Evolutionary conservation across 2,113 vertebrate genomes (phyloP).

Genomic region (Peromyscus leucopus): DNA sequence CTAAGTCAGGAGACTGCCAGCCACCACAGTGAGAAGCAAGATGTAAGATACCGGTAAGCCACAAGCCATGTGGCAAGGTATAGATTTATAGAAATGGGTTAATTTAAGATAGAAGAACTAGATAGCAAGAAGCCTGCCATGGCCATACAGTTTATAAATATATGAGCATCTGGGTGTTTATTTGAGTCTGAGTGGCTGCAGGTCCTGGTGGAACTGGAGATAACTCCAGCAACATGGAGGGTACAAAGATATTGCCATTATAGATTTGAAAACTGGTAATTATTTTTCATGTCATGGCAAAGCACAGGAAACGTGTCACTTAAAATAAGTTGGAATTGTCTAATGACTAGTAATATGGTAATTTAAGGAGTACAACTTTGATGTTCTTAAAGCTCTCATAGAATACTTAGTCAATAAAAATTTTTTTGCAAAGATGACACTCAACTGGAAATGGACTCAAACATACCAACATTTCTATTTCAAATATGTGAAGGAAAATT

Average conservation of each 20-base stretch:
- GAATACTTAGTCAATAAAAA: not conserved
- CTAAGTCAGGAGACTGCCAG: too few species aligned
- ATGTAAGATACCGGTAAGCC: too few species aligned
- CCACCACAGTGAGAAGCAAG: too few species aligned
- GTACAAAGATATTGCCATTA: slow-evolving; percentile 9
- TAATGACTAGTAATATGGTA: not conserved
- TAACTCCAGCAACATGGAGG: too few species aligned
- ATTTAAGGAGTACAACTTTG: not conserved
- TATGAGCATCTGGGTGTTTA: too few species aligned
- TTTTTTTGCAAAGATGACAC: not conserved
- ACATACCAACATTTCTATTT: not conserved
- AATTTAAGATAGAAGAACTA: too few species aligned
- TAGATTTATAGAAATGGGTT: too few species aligned
- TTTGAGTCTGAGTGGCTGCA: too few species aligned
- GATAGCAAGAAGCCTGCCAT: too few species aligned
- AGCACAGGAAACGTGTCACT: not conserved
- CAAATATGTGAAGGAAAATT: not conserved
- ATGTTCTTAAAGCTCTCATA: not conserved
- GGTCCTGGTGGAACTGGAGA: too few species aligned
- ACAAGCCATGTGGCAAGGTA: too few species aligned
- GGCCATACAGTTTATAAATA: too few species aligned
- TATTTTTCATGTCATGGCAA: slow-evolving; percentile 5
- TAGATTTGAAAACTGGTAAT: not conserved
- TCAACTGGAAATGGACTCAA: not conserved
- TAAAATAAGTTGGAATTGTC: slow-evolving; percentile 15